Base-by-base conservation (phyloP, 2,888 invertebrate genomes). In the Agrilus mali region DNA sequence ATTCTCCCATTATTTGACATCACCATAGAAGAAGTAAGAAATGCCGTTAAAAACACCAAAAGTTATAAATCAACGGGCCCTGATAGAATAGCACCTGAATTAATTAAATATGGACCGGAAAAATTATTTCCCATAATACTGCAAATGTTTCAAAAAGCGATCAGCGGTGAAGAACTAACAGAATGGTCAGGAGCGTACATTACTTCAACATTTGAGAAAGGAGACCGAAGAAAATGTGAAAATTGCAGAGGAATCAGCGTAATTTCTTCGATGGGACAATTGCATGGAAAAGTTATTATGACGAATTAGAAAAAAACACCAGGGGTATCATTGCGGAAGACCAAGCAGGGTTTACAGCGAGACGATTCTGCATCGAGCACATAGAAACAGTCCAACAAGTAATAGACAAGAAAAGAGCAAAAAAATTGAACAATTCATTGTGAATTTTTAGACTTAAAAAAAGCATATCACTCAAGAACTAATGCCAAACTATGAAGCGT, bases 141-240 rank as follows among this genome's bases (percentile, higher is more conserved):
- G 5, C 7, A 14, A n/a, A 16, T 45, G 32, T 45, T 45, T 41
- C 15, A 41, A 33, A 41, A 38, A 38, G 36, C 16, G 16, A 36
- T 45, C 7, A 41, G 41, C 32, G 33, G 41, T 33, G 41, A 41
- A 27, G 27, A 45, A 16, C 12, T 39, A 37, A 35, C 39, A 22
- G 34, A 45, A 42, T 45, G 41, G 37, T 39, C 41, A 22, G 4
- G 20, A 38, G 42, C 45, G 5, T 38, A 34, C 15, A 42, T 45
- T 10, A 41, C 36, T 33, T 45, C 36, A 12, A 38, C 38, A 12
- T 41, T 41, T 17, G 17, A 45, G 16, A 45, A 45, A 14, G 31
- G 44, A 16, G 31, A 41, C 32, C 32, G 43, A 10, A 16, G 36
- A 16, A 27, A 40, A 36, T 16, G 8, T n/a, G 16, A 12, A 4